Conservation (phyloP, 2,888 invertebrate genomes). For the Unio delphinus region DNA sequence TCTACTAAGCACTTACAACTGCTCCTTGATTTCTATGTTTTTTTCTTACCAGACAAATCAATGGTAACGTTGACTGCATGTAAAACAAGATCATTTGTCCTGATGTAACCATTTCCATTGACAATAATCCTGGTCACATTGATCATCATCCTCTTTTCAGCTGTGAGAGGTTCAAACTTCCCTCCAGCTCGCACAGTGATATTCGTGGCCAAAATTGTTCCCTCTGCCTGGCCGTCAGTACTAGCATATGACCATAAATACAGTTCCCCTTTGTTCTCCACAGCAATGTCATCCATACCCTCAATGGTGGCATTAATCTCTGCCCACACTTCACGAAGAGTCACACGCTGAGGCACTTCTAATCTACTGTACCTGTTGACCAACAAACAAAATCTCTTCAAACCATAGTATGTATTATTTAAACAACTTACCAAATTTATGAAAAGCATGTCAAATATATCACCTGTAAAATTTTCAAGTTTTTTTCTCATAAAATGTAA, state of each 20-base stretch:
- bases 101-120: constrained; percentile 53
- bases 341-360: constrained; percentile 39
- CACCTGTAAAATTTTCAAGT: too few relatives aligned
- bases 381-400: too few relatives aligned
- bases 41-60: constrained; percentile 51
- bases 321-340: constrained; percentile 50
- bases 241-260: constrained; percentile 54
- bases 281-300: constrained; percentile 40
- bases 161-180: constrained; percentile 46
- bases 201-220: constrained; percentile 38
- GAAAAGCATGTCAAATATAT: too few relatives aligned
- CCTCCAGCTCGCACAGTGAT: constrained; percentile 55
- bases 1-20: neutral
- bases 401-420: too few relatives aligned
- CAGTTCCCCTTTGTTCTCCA: constrained; percentile 50
- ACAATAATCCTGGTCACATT: constrained; percentile 34
- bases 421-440: too few relatives aligned
- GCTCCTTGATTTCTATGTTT: neutral
- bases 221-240: constrained; percentile 35
- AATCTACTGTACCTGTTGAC: constrained; percentile 35
- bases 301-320: constrained; percentile 53
- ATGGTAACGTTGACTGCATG: constrained; percentile 47
- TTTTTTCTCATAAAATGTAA: too few relatives aligned
- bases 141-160: constrained; percentile 31
- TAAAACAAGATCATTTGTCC: constrained; percentile 47